phyloP scores from a whole-genome alignment of 2,888 invertebrate genomes.

The Caenorhabditis sp. region DNA sequence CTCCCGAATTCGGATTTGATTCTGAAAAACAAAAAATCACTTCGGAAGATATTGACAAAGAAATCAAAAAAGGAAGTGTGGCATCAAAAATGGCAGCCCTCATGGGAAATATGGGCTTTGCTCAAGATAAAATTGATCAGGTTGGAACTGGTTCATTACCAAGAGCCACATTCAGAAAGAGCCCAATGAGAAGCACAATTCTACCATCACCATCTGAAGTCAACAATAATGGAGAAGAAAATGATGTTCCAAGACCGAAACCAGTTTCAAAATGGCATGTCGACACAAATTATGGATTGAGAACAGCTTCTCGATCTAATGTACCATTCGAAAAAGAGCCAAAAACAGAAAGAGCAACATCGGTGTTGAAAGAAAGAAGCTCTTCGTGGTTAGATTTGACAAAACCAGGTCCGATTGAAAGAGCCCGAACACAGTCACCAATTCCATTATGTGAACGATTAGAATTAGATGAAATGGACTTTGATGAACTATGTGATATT shows the following conservation, averaged over 20 bases:
- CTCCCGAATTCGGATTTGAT: constrained; percentile 57
- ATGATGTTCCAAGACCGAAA: constrained; percentile 40
- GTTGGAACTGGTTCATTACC: constrained; percentile 42
- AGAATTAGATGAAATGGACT: constrained; percentile 32
- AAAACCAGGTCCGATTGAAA: constrained; percentile 19
- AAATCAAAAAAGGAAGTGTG: constrained; percentile 48
- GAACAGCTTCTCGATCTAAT: constrained; percentile 40
- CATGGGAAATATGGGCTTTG: constrained; percentile 40
- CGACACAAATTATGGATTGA: constrained; percentile 42
- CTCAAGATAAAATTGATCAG: constrained; percentile 30
- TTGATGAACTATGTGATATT: constrained; percentile 31
- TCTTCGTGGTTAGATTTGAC: constrained; percentile 43
- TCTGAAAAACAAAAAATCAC: constrained; percentile 49
- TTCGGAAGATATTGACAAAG: constrained; percentile 45
- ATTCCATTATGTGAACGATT: constrained; percentile 37
- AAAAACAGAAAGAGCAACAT: constrained; percentile 39
- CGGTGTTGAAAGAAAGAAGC: constrained; percentile 38
- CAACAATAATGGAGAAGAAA: constrained; percentile 43
- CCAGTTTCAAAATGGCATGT: constrained; percentile 55
- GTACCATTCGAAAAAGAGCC: constrained; percentile 41
- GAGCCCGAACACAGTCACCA: constrained; percentile 46
- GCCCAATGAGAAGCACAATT: constrained; percentile 37
- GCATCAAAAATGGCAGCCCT: constrained; percentile 47
- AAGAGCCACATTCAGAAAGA: constrained; percentile 41
- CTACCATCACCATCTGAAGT: constrained; percentile 42